Evolutionary conservation across 2,888 invertebrate genomes (phyloP).

Genomic region (Agrotis puta): DNA sequence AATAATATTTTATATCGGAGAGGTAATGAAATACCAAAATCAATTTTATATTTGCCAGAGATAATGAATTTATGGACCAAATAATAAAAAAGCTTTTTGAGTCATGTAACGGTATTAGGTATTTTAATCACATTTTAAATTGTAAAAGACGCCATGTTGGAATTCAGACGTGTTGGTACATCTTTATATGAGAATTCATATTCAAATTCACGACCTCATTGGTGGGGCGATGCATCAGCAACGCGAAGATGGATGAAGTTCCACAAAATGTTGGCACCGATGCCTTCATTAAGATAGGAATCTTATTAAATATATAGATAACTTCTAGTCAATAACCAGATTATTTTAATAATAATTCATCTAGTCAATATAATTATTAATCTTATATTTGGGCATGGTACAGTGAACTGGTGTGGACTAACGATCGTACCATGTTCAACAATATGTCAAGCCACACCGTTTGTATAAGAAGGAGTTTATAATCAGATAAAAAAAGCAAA

Average conservation of each 20-base stretch:
- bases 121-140: constrained; percentile 22
- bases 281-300: constrained; percentile 39
- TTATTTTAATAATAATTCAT: constrained; percentile 51
- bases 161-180: constrained; percentile 2
- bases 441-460: constrained; percentile 11
- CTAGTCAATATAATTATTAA: constrained; percentile 56
- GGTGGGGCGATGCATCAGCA: constrained; percentile 16
- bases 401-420: constrained; percentile 23
- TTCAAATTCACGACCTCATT: constrained; percentile 14
- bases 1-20: constrained; percentile 3
- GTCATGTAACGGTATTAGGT: constrained; percentile 16
- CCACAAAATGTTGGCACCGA: constrained; percentile 19
- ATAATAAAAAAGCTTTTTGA: constrained; percentile 11
- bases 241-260: constrained; percentile 22
- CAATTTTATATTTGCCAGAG: constrained; percentile 26
- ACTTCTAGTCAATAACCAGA: constrained; percentile 56
- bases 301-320: constrained; percentile 17
- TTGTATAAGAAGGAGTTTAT: constrained; percentile 19
- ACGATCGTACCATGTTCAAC: constrained; percentile 21
- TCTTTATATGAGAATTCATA: constrained; percentile 19
- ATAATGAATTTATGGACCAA: constrained; percentile 47
- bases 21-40: neutral
- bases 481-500: constrained; percentile 17
- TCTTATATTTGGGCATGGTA: constrained; percentile 39
- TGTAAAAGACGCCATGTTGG: constrained; percentile 21